A percentile compares a stretch with the other conserved stretches of the same genome.
These are phyloP conservation scores for Melanargia galathea DNA, from an alignment of 2,888 invertebrate genomes.

Conservation along the genomic window DNA sequence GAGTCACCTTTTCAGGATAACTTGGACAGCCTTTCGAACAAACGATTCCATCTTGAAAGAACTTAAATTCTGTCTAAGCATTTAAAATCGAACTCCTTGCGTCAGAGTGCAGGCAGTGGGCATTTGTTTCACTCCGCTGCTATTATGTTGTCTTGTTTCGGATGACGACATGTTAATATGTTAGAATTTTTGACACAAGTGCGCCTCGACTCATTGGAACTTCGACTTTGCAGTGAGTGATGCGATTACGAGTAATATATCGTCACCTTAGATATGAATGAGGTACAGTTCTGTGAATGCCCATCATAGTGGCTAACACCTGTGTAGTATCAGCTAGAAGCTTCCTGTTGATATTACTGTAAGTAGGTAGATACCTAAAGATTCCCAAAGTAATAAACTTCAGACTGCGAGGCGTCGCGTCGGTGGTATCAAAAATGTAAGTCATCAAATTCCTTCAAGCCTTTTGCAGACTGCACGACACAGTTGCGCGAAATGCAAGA, in stretches of 20 bases:
- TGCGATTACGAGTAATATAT: slow-evolving; percentile 38
- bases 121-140: too few species aligned
- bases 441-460: slow-evolving; percentile 37
- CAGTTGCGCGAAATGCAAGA: slow-evolving; percentile 17
- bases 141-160: too few species aligned
- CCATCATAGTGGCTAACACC: slow-evolving; percentile 51
- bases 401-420: slow-evolving; percentile 41
- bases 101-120: too few species aligned
- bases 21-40: too few species aligned
- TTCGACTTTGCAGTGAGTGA: not conserved
- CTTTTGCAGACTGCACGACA: slow-evolving; percentile 14
- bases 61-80: too few species aligned
- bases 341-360: slow-evolving; percentile 63
- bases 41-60: too few species aligned
- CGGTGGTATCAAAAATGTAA: slow-evolving; percentile 25
- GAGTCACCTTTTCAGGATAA: too few species aligned
- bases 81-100: too few species aligned
- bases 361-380: slow-evolving; percentile 34
- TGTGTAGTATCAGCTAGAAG: slow-evolving; percentile 57
- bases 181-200: too few species aligned
- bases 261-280: slow-evolving; percentile 45
- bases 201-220: too few species aligned
- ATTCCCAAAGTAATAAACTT: slow-evolving; percentile 41
- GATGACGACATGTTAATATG: too few species aligned
- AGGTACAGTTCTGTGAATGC: slow-evolving; percentile 57